Evolutionary conservation across 2,888 invertebrate genomes (phyloP).

Genomic region (Exephanes ischioxanthus): DNA sequence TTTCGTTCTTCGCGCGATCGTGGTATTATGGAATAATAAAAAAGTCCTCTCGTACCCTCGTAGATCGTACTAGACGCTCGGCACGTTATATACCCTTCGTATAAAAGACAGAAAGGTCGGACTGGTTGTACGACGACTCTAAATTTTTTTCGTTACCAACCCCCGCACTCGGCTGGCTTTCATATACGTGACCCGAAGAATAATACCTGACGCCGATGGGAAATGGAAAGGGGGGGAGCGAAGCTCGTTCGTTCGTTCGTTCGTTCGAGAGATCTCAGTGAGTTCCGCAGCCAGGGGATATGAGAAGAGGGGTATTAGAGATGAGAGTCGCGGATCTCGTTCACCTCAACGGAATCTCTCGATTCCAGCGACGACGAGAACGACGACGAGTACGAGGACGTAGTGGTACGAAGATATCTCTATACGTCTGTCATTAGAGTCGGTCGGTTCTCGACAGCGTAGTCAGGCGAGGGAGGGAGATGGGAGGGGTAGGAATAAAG

Average conservation of each 20-base stretch:
- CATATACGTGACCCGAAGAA: conserved; percentile 53
- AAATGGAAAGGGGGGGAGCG: conserved; percentile 6
- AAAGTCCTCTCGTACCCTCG: conserved; percentile 7
- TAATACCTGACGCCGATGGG: conserved; percentile 53
- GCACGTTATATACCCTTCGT: background rate
- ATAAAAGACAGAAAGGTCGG: conserved; percentile 8
- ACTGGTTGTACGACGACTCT: conserved; percentile 28
- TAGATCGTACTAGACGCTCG: background rate
- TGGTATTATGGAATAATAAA: background rate
- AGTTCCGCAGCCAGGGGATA: conserved; percentile 10
- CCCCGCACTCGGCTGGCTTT: background rate
- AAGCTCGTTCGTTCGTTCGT: conserved; percentile 39
- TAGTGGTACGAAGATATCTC: conserved; percentile 38
- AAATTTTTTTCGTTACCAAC: conserved; percentile 38
- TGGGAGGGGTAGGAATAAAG: conserved; percentile 50
- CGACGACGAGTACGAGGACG: conserved; percentile 16
- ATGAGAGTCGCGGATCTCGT: conserved; percentile 40
- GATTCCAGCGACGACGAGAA: conserved; percentile 37
- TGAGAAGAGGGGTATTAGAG: conserved; percentile 30
- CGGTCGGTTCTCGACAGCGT: conserved; percentile 26
- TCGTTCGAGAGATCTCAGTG: conserved; percentile 29
- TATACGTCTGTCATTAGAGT: conserved; percentile 62
- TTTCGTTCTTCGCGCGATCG: conserved; percentile 8
- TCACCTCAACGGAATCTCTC: conserved; percentile 52
- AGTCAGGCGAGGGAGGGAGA: background rate